Percentiles rank a stretch among this genome's conserved stretches.
Evolutionary conservation across 2,888 invertebrate species (phyloP).

Genomic region (Napeogenes inachia): DNA sequence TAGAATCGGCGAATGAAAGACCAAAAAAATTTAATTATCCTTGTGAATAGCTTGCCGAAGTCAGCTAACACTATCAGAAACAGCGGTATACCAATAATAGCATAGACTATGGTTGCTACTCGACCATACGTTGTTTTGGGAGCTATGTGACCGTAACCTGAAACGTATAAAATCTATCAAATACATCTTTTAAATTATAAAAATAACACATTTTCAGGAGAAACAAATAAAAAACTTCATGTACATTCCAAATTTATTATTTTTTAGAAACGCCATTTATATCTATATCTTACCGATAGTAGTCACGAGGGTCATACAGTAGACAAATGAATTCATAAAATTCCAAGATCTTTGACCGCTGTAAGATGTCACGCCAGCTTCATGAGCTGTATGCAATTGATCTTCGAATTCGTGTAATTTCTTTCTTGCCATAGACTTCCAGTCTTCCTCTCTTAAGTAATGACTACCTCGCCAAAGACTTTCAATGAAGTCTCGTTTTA

Average conservation of each 20-base stretch:
- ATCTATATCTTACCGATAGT: constrained; percentile 86
- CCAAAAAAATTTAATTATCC: constrained; percentile 93
- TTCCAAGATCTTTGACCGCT: constrained; percentile 92
- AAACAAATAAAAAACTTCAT: background rate
- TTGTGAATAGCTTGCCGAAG: constrained; percentile 95
- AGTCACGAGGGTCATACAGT: constrained; percentile 90
- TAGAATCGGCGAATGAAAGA: constrained; percentile 89
- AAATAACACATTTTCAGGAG: background rate
- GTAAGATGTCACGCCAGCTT: constrained; percentile 89
- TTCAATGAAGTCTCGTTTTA: constrained; percentile 91
- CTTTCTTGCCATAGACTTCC: constrained; percentile 90
- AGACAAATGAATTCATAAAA: constrained; percentile 91
- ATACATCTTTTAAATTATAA: background rate
- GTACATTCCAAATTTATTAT: background rate
- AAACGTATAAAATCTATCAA: constrained; percentile 34
- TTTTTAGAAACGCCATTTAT: background rate
- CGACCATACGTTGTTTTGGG: constrained; percentile 92
- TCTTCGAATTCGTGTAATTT: constrained; percentile 91
- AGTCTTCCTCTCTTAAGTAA: constrained; percentile 90
- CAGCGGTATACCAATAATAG: constrained; percentile 96
- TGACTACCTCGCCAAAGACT: constrained; percentile 89
- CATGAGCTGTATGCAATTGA: constrained; percentile 88
- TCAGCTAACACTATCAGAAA: constrained; percentile 96
- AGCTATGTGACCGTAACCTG: constrained; percentile 98
- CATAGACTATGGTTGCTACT: constrained; percentile 93